Base-by-base conservation (phyloP, 2,888 invertebrate genomes). In the Sarcophaga variegata region DNA sequence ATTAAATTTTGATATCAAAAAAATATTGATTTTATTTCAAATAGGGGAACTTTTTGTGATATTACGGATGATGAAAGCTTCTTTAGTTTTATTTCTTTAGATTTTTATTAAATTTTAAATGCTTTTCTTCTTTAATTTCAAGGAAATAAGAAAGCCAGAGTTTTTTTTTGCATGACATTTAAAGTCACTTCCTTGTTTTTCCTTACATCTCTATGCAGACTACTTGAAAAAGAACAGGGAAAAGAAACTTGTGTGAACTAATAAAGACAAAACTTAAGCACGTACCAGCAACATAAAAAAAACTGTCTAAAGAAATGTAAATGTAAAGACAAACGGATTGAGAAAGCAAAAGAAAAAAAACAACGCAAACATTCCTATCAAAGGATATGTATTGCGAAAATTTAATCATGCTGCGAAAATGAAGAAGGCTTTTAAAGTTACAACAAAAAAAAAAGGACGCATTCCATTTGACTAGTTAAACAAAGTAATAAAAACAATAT, bases 231-330 rank as follows among this genome's bases (percentile, higher is more conserved):
- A 64, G 12, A 25, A 25, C 12, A 64, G 25, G 12, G 12, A 66
- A 37, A 66, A 72, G 27, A 49, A 81, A 70, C 82, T 79, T 76
- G 45, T 80, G 47, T 63, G 64, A 81, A 77, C 78, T 85, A 69
- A 74, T 75, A 78, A 79, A 82, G 83, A 87, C 71, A 72, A 87
- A 80, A 84, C 87, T 87, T 81, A 84, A 76, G 84, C 84, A 87
- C 84, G 87, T 84, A 81, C 47, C 47, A 71, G 49, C 66, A 86
- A 83, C 66, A 80, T 70, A 59, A 75, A 74, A 74, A 69, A 20
- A 3, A 72, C 37, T 37, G 37, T 37, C 37, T 37, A 37, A 37
- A 37, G 17, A 74, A 74, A 66, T 64, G 45, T 45, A 54, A 59
- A 71, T 17, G 59, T 4, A 45, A n/a, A 67, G 25, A 63, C 10